phyloP scores from a whole-genome alignment of 23 tunicate genomes.

The Ascidia mentula region DNA sequence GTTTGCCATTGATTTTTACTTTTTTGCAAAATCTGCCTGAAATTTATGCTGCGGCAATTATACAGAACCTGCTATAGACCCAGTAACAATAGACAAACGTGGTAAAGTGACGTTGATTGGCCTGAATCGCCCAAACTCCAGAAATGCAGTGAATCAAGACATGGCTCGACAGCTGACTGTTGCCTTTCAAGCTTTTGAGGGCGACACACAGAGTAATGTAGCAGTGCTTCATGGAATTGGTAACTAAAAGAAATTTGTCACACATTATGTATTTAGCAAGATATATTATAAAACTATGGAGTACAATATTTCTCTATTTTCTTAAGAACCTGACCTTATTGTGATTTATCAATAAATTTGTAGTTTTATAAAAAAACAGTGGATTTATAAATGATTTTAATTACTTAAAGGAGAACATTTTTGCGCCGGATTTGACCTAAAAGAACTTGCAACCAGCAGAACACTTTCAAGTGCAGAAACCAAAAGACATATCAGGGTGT shows the following conservation, averaged over 20 bases:
- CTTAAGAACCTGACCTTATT: too few relatives aligned
- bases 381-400: neutral
- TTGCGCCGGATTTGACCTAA: conserved; percentile 83
- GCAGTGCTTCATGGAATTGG: conserved; percentile 81
- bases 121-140: conserved; percentile 55
- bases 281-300: too few relatives aligned
- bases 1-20: too few relatives aligned
- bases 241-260: neutral
- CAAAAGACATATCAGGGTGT: conserved; percentile 19
- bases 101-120: conserved; percentile 67
- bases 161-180: conserved; percentile 75
- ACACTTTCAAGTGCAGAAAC: conserved; percentile 34
- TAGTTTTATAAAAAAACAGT: neutral
- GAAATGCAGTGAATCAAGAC: conserved; percentile 69
- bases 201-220: conserved; percentile 56
- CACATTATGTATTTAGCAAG: too few relatives aligned
- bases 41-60: neutral
- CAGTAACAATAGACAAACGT: conserved; percentile 67
- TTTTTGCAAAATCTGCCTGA: too few relatives aligned
- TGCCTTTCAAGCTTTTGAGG: conserved; percentile 70
- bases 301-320: too few relatives aligned
- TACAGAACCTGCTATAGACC: conserved; percentile 72
- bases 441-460: conserved; percentile 40
- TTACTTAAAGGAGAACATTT: conserved; percentile 63
- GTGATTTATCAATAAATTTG: too few relatives aligned